Evolutionary conservation across 2,113 vertebrate genomes (phyloP), one percentile per base, ranked within the genome.

Genomic region (Solenodon paradoxus): DNA sequence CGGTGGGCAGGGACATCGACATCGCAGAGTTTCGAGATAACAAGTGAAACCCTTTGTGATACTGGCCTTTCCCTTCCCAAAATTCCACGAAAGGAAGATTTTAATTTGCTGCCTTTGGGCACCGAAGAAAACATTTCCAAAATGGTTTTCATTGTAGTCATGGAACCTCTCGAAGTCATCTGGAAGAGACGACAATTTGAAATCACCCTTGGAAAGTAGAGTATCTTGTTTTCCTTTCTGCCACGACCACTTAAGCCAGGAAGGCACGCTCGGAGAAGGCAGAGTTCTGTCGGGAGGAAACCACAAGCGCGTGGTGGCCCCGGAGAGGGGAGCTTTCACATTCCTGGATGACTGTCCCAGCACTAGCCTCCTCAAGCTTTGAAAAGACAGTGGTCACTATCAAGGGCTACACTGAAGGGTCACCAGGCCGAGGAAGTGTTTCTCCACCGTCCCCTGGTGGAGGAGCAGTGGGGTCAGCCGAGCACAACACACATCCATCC

Each of bases 101-200:
- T 96, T 95, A 95, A 97, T 84, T 96, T 81, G 80, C 93, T 93
- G 87, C 11, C 81, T 96, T 95, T 89, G 72, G 78, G 78, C 90
- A 96, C 89, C 74, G 82, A 95, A 40, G 91, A 86, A 94, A 95
- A 83, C 92, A 86, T 94, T 90, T 96, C 74, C 71, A 85, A 95
- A 96, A 59, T 71, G 61, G 61, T 86, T 92, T 88, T 80, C 49
- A 45, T 26, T 90, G 78, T 75, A 88, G 95, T 95, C 90, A 97
- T 87, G 93, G 93, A 97, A 96, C 77, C 78, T 82, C 79, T 38
- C 59, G 26, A 83, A 72, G 26, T 53, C 75, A 93, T 96, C 97
- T 92, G 92, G 87, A 95, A 97, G 96, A 95, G 92, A 93, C 92
- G 96, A 95, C 83, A 93, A 96, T 91, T 94, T 97, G 86, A 97